These are phyloP conservation scores for Sphyrna mokarran DNA, from an alignment of 2,113 vertebrate genomes.

Conservation along the genomic window DNA sequence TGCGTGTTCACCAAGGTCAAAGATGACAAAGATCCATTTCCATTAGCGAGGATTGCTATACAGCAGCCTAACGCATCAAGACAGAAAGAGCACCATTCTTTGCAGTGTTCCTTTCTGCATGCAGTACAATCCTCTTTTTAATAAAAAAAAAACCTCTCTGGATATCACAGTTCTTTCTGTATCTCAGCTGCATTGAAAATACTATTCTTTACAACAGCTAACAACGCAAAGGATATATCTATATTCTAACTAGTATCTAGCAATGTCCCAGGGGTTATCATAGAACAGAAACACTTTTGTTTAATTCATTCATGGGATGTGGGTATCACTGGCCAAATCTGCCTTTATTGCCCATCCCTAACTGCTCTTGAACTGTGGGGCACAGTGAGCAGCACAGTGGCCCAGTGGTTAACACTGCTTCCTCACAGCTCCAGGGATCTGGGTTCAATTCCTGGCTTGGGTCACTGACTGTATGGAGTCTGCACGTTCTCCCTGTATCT, in stretches of 20 bases:
- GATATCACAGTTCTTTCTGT: background rate
- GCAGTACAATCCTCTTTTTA: background rate
- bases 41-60: background rate
- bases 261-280: no score
- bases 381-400: no score
- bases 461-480: no score
- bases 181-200: background rate
- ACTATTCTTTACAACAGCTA: background rate
- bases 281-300: no score
- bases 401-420: no score
- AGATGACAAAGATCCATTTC: background rate
- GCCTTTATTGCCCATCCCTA: no score
- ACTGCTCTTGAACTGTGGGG: no score
- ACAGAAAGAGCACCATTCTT: background rate
- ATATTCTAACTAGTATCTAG: background rate
- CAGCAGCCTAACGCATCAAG: background rate
- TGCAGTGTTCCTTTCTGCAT: background rate
- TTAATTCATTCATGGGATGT: no score
- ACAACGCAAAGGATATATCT: background rate
- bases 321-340: no score
- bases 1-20: background rate
- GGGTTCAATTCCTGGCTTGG: no score
- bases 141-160: background rate
- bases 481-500: no score
- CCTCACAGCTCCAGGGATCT: no score